Conservation (phyloP, 2,888 invertebrate species). For the Eupelmus urozonus region DNA sequence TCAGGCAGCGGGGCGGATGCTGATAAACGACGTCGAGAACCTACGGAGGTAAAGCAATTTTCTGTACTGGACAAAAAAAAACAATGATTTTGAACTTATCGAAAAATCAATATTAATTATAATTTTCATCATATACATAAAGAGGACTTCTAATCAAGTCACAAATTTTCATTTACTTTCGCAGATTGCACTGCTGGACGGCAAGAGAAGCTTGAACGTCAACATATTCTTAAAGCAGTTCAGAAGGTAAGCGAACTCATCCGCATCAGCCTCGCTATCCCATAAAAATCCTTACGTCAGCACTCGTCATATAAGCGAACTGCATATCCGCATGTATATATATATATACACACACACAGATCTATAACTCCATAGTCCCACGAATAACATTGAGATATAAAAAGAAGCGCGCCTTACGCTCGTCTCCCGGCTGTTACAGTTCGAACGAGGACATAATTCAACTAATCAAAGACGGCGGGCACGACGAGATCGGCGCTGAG, state of each 20-base stretch:
- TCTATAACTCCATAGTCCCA: too few relatives aligned
- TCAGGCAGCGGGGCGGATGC: constrained; percentile 77
- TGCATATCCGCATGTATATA: not conserved
- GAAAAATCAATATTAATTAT: too few relatives aligned
- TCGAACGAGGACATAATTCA: constrained; percentile 94
- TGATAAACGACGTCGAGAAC: constrained; percentile 86
- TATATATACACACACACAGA: not conserved
- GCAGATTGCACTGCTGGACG: constrained; percentile 94
- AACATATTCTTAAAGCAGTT: constrained; percentile 99
- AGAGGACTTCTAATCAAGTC: too few relatives aligned
- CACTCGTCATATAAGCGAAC: not conserved
- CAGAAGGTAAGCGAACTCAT: constrained; percentile 82
- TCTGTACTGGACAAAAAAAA: not conserved
- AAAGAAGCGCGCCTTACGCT: constrained; percentile 16
- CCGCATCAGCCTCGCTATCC: not conserved
- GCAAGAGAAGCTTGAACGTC: constrained; percentile 96
- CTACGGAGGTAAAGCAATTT: constrained; percentile 85
- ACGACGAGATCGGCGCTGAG: constrained; percentile 93
- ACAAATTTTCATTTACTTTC: constrained; percentile 64
- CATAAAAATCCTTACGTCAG: not conserved
- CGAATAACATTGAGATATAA: constrained; percentile 40
- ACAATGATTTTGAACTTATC: too few relatives aligned
- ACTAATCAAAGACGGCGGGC: constrained; percentile 89
- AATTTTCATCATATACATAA: too few relatives aligned
- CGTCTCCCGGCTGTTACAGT: constrained; percentile 79